Evolutionary conservation across 2,888 invertebrate genomes (phyloP).

Genomic region (Erebia palarica): DNA sequence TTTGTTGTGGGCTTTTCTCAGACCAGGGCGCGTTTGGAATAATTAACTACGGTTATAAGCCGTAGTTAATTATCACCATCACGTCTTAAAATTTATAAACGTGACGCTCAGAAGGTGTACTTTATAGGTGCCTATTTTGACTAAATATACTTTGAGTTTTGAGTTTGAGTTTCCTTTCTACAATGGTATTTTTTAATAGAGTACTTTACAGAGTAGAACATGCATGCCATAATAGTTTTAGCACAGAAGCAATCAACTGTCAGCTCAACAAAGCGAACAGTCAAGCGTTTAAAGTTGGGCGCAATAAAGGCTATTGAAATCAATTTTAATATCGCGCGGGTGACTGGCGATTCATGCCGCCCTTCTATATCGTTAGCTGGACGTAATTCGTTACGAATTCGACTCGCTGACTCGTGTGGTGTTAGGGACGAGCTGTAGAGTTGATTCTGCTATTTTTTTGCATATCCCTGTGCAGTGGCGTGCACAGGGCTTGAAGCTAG

Average conservation of each 20-base stretch:
- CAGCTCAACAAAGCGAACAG: slow-evolving; percentile 43
- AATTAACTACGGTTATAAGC: too few species aligned
- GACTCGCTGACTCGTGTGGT: slow-evolving; percentile 29
- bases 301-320: slow-evolving; percentile 47
- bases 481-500: too few species aligned
- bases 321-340: slow-evolving; percentile 48
- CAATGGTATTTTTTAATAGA: background rate
- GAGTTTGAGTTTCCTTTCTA: too few species aligned
- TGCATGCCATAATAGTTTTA: slow-evolving; percentile 26
- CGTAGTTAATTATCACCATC: too few species aligned
- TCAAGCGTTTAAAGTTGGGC: slow-evolving; percentile 42
- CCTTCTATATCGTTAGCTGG: slow-evolving; percentile 41
- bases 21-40: too few species aligned
- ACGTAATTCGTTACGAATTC: slow-evolving; percentile 42
- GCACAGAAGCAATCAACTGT: slow-evolving; percentile 26
- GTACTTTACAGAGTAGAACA: background rate
- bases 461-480: too few species aligned
- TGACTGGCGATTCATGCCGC: slow-evolving; percentile 41
- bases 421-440: slow-evolving; percentile 22
- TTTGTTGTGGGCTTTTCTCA: too few species aligned
- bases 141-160: too few species aligned
- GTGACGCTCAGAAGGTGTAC: too few species aligned
- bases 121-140: too few species aligned
- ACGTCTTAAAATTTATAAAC: too few species aligned
- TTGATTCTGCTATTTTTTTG: background rate